phyloP scores from a whole-genome alignment of 2,888 invertebrate species.

The Heliconius hortense region DNA sequence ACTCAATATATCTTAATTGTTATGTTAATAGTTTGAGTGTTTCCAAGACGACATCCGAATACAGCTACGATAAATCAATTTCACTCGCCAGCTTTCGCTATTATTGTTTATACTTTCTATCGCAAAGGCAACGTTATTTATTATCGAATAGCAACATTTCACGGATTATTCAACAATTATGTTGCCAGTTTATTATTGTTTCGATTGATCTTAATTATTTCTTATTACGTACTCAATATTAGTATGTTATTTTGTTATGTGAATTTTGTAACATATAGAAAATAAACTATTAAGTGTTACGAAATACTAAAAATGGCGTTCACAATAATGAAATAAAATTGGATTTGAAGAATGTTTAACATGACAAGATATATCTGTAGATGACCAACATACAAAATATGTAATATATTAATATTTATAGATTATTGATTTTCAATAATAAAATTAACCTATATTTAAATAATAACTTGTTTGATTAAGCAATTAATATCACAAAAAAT shows the following conservation, averaged over 20 bases:
- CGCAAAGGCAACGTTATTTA: conserved; percentile 59
- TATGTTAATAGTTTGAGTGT: conserved; percentile 76
- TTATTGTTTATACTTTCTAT: conserved; percentile 82
- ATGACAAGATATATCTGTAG: background rate
- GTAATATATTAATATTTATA: background rate
- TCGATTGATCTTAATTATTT: conserved; percentile 23
- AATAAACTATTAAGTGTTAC: background rate
- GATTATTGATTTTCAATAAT: background rate
- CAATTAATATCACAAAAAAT: background rate
- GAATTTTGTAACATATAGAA: conserved; percentile 15
- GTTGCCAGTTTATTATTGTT: conserved; percentile 46
- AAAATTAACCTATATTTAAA: background rate
- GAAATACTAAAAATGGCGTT: conserved; percentile 5
- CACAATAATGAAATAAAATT: conserved; percentile 9
- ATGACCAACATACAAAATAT: background rate
- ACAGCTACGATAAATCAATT: conserved; percentile 76
- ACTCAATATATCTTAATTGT: conserved; percentile 75
- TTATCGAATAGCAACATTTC: conserved; percentile 70
- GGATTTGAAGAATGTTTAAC: background rate
- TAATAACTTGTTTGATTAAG: background rate
- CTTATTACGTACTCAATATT: conserved; percentile 17
- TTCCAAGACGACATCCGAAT: conserved; percentile 70
- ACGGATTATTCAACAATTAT: conserved; percentile 67
- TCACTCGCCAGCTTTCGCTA: conserved; percentile 77
- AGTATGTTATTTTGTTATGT: conserved; percentile 20